Percentiles rank a stretch among this genome's conserved stretches.
phyloP scores from a whole-genome alignment of 2,113 vertebrate species.

The Hepsetus odoe region DNA sequence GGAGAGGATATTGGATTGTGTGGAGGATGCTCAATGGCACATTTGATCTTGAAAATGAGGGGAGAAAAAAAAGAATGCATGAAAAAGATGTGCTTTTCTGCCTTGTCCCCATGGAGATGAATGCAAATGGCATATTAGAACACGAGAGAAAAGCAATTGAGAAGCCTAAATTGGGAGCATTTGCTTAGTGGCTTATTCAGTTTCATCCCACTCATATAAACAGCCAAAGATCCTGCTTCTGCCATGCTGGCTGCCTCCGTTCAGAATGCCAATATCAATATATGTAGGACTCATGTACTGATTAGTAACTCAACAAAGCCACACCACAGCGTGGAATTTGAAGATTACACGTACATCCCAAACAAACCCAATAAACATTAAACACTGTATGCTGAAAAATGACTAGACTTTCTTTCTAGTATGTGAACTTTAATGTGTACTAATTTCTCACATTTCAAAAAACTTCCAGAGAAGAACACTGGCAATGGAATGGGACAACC shows the following conservation, averaged over 20 bases:
- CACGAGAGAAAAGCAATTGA: slow-evolving; percentile 13
- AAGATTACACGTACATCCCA: neutral
- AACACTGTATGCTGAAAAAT: no score
- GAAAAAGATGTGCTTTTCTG: slow-evolving; percentile 13
- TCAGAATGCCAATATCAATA: slow-evolving; percentile 19
- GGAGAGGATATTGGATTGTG: slow-evolving; percentile 9
- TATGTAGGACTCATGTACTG: neutral
- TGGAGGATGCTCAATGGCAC: slow-evolving; percentile 16
- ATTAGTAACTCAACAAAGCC: neutral
- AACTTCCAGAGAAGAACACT: neutral
- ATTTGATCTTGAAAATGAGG: slow-evolving; percentile 12
- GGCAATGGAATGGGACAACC: neutral
- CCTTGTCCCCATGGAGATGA: neutral
- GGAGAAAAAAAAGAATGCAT: neutral
- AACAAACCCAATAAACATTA: neutral
- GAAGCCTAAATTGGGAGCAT: neutral
- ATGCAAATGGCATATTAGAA: slow-evolving; percentile 40
- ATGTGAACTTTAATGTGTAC: no score
- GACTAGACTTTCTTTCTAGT: no score
- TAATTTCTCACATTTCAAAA: neutral
- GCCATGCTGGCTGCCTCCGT: neutral
- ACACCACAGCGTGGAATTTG: neutral
- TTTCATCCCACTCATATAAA: slow-evolving; percentile 32
- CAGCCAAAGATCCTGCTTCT: slow-evolving; percentile 12
- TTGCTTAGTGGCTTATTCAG: slow-evolving; percentile 30